These are phyloP conservation scores for Naso thynnoides DNA, from an alignment of 2,797 vertebrate genomes.

Conservation along the genomic window DNA sequence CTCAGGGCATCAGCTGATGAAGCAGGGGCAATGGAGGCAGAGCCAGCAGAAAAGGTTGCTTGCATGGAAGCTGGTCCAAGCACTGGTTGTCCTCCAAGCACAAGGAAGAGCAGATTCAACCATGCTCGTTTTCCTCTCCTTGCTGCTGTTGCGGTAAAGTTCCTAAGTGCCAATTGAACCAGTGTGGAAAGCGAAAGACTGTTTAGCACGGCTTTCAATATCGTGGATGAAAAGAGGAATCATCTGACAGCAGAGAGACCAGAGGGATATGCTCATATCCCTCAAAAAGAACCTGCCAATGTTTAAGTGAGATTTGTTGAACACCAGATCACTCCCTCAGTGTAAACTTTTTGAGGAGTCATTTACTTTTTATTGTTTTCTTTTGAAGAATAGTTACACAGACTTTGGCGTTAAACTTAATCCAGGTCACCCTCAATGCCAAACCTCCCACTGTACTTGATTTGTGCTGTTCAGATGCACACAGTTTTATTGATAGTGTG, in stretches of 20 bases:
- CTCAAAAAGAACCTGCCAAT: constrained; percentile 1
- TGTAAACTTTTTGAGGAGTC: neutral
- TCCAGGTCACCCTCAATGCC: no score
- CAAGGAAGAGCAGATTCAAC: constrained; percentile 3
- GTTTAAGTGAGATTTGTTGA: neutral
- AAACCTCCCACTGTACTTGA: no score
- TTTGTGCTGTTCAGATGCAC: neutral
- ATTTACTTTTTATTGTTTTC: neutral
- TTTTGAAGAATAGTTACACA: constrained; percentile 2
- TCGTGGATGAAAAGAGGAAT: neutral
- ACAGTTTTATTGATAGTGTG: neutral
- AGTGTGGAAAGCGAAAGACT: no score
- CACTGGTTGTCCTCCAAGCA: neutral
- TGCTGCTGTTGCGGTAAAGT: no score
- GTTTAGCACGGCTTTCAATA: neutral
- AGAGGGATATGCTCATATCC: neutral
- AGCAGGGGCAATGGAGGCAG: neutral
- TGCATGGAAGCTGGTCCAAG: constrained; percentile 2
- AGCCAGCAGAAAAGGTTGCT: constrained; percentile 3
- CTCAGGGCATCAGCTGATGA: constrained; percentile 2
- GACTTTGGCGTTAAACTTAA: no score
- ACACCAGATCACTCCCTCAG: neutral
- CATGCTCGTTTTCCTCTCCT: no score
- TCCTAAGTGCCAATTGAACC: no score
- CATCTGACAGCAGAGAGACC: neutral